Percentiles rank a stretch among this genome's conserved stretches.
Conservation (phyloP, 2,888 invertebrate genomes). For the Papilio protenor region DNA sequence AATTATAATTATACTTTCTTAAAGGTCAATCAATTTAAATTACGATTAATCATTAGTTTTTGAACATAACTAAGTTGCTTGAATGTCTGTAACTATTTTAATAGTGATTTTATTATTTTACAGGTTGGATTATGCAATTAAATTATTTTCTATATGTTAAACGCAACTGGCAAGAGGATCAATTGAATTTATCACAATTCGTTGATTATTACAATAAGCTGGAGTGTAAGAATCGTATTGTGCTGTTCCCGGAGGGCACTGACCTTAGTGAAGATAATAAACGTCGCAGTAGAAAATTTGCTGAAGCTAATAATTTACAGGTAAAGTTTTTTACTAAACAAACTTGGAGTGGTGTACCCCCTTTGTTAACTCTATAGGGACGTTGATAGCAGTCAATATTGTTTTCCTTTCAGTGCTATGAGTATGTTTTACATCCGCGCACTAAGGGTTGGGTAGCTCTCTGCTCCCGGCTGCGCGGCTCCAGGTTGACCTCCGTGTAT, state of each 20-base stretch:
- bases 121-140: slow-evolving; percentile 95
- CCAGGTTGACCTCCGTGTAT: slow-evolving; percentile 90
- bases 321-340: slow-evolving; percentile 59
- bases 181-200: slow-evolving; percentile 86
- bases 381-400: background rate
- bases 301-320: slow-evolving; percentile 87
- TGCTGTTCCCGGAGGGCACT: slow-evolving; percentile 96
- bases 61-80: too few relatives aligned
- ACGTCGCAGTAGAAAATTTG: slow-evolving; percentile 88
- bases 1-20: background rate
- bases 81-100: background rate
- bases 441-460: slow-evolving; percentile 91
- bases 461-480: slow-evolving; percentile 82
- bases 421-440: slow-evolving; percentile 93
- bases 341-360: background rate
- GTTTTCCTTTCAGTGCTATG: slow-evolving; percentile 77
- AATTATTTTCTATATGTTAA: slow-evolving; percentile 93
- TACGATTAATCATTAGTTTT: background rate
- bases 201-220: slow-evolving; percentile 89
- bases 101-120: slow-evolving; percentile 39
- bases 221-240: slow-evolving; percentile 86
- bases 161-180: slow-evolving; percentile 92
- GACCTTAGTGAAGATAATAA: slow-evolving; percentile 90
- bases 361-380: background rate
- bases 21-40: background rate